A percentile compares a stretch with the other conserved stretches of the same genome.
Evolutionary conservation across 2,888 invertebrate genomes (phyloP).

Genomic region (Microdon myrmicae): DNA sequence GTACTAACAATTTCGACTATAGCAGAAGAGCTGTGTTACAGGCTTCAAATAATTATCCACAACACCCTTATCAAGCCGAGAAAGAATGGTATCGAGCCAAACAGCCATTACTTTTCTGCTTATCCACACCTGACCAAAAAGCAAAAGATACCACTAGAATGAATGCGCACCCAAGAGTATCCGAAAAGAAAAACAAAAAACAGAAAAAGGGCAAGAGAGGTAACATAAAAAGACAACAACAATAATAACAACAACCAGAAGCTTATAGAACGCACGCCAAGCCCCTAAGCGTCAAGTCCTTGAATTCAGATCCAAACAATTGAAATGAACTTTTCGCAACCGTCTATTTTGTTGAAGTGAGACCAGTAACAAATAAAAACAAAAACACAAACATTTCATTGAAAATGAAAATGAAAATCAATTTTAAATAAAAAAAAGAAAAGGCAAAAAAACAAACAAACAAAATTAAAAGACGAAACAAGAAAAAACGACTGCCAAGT

Average conservation of each 20-base stretch:
- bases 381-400: slow-evolving; percentile 1
- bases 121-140: slow-evolving; percentile 29
- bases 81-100: slow-evolving; percentile 27
- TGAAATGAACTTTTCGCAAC: slow-evolving; percentile 26
- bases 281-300: slow-evolving; percentile 18
- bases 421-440: slow-evolving; percentile 32
- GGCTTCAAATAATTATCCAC: slow-evolving; percentile 38
- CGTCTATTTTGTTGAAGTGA: no score
- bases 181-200: no score
- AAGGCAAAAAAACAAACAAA: no score
- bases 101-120: slow-evolving; percentile 40
- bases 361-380: no score
- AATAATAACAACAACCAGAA: slow-evolving; percentile 29
- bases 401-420: slow-evolving; percentile 34
- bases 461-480: no score
- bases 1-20: slow-evolving; percentile 24
- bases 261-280: no score
- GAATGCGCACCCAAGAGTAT: no score
- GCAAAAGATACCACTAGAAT: slow-evolving; percentile 16
- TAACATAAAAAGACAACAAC: no score
- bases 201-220: no score
- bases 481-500: no score
- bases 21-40: slow-evolving; percentile 37
- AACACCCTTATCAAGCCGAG: slow-evolving; percentile 26
- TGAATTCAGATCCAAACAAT: no score